These are phyloP conservation scores for Eulithis prunata DNA, from an alignment of 2,888 invertebrate species.

Conservation along the genomic window DNA sequence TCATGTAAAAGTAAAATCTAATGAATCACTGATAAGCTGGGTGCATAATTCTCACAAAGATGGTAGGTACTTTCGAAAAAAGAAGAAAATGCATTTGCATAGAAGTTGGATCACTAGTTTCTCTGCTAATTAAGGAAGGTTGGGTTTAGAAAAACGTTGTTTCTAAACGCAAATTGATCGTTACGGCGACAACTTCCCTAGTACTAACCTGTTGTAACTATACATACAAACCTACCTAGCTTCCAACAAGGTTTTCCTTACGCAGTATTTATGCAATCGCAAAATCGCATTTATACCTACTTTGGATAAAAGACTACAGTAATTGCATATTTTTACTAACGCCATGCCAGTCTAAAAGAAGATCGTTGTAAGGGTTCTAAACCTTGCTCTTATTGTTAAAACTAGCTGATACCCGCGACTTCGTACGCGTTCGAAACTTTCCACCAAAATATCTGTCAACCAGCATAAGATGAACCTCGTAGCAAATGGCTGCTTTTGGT, in stretches of 20 bases:
- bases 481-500: no score
- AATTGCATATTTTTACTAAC: no score
- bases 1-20: conserved; percentile 52
- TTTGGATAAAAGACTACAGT: not conserved
- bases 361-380: no score
- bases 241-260: conserved; percentile 2
- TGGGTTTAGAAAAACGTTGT: conserved; percentile 60
- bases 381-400: no score
- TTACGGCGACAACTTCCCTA: conserved; percentile 66
- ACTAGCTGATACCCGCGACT: no score
- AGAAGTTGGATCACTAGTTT: conserved; percentile 69
- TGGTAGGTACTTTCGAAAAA: conserved; percentile 68
- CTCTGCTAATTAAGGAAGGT: conserved; percentile 77
- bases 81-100: conserved; percentile 75
- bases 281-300: conserved; percentile 17
- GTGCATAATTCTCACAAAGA: conserved; percentile 56
- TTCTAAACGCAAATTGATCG: conserved; percentile 68
- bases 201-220: conserved; percentile 36
- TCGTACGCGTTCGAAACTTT: no score
- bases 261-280: conserved; percentile 32
- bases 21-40: conserved; percentile 49
- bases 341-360: no score
- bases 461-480: no score
- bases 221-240: not conserved
- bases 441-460: no score